Evolutionary conservation across 92 coral and sea anemone genomes (phyloP).

Genomic region (Epizoanthus illoricatus): DNA sequence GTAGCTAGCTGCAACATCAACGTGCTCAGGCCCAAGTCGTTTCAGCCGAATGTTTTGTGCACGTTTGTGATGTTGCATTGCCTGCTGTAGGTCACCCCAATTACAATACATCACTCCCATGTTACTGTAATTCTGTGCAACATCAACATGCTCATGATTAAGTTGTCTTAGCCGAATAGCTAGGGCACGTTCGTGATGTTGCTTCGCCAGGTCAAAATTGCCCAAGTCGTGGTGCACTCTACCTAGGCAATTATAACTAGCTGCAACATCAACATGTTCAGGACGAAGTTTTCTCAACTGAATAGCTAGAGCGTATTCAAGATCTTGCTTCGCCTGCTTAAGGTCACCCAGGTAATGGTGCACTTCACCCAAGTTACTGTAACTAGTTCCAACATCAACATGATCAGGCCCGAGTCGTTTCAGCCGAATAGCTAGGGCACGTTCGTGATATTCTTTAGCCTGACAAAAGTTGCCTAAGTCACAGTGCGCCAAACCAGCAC

Average conservation of each 20-base stretch:
- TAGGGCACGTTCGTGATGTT: conserved; percentile 20
- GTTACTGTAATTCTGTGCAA: conserved; percentile 24
- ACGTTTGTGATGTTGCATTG: too few relatives aligned
- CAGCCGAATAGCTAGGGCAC: conserved; percentile 6
- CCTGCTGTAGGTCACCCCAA: too few relatives aligned
- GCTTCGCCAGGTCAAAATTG: background rate
- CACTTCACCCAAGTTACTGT: conserved; percentile 22
- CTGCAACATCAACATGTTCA: background rate
- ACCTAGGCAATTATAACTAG: background rate
- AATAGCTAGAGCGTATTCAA: background rate
- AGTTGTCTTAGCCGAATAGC: background rate
- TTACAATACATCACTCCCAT: conserved; percentile 28
- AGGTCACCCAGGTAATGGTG: conserved; percentile 4
- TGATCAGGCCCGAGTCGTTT: conserved; percentile 38
- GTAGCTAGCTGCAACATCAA: too few relatives aligned
- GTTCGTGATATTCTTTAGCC: conserved; percentile 30
- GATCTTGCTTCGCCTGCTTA: background rate
- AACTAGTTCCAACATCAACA: conserved; percentile 34
- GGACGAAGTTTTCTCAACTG: background rate
- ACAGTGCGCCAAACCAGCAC: too few relatives aligned
- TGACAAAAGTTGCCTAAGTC: background rate
- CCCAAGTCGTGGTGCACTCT: too few relatives aligned
- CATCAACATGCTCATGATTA: conserved; percentile 33
- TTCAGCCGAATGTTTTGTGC: background rate
- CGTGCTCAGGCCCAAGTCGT: background rate